phyloP scores from a whole-genome alignment of 2,888 invertebrate genomes.

The Parascotia fuliginaria region DNA sequence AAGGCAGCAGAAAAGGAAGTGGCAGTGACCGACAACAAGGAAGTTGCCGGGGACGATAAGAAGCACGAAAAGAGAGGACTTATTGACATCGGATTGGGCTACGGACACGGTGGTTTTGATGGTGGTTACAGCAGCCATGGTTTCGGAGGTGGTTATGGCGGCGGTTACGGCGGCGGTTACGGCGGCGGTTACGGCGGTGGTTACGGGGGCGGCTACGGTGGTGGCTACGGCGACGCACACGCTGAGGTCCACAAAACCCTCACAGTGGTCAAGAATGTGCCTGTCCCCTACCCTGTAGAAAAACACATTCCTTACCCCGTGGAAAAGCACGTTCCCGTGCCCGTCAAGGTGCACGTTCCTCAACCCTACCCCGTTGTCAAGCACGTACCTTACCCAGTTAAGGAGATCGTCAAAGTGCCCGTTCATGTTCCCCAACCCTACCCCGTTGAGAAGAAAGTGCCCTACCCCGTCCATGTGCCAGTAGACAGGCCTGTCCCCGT shows the following conservation, averaged over 20 bases:
- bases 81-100: conserved; percentile 83
- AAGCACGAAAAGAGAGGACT: conserved; percentile 92
- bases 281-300: conserved; percentile 90
- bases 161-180: conserved; percentile 47
- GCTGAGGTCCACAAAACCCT: conserved; percentile 88
- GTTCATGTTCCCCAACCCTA: conserved; percentile 89
- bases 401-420: conserved; percentile 86
- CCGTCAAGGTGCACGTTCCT: conserved; percentile 88
- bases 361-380: conserved; percentile 89
- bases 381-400: conserved; percentile 88
- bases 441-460: conserved; percentile 88
- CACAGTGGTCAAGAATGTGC: conserved; percentile 90
- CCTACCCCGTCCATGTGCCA: conserved; percentile 82
- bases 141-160: conserved; percentile 53
- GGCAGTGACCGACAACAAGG: conserved; percentile 84
- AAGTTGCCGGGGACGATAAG: conserved; percentile 86
- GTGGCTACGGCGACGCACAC: conserved; percentile 61
- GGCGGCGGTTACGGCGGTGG: conserved; percentile 56
- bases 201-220: conserved; percentile 58
- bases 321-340: conserved; percentile 87
- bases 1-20: conserved; percentile 86
- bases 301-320: conserved; percentile 89
- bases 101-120: conserved; percentile 64
- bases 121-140: conserved; percentile 57
- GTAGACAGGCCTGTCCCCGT: conserved; percentile 82